Evolutionary conservation across 2,797 vertebrate species (phyloP), one percentile per base, ranked within the genome.

Genomic region (Forpus xanthops): DNA sequence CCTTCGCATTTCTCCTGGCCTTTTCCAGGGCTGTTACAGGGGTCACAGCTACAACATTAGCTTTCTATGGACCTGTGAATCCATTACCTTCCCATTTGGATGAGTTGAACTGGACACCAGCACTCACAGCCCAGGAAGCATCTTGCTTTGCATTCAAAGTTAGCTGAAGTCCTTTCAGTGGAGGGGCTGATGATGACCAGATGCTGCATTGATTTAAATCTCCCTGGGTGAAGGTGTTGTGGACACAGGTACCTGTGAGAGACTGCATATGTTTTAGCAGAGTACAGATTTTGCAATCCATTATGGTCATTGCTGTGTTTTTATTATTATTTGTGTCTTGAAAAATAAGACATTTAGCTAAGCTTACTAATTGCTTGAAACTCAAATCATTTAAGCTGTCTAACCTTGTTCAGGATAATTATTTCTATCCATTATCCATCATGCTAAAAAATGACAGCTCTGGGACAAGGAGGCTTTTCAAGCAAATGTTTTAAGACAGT

Each of bases 371-470:
- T 97, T 96, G 96, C 96, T 97, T 97, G 95, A 98, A 97, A 96
- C 96, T 94, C 96, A 96, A 97, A 98, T 97, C 94, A 97, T 97
- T 98, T 97, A 97, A 97, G 94, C 97, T 98, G 97, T 97, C 97
- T 97, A 97, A 94, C 87, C 96, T 97, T 95, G 96, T 98, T 97
- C 96, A 96, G 92, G 89, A 94, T 98, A 97, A 98, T 98, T 97
- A 98, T 98, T 98, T 98, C 97, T 97, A 97, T 97, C 97, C 94
- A 97, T 98, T 98, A 98, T 98, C 97, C 97, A 97, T 98, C 97
- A 97, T 94, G 91, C 92, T 98, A 97, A 97, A 95, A 98, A 97
- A 98, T 97, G 98, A 97, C 98, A 98, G 97, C 96, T 98, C 96
- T 96, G 96, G 97, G 97, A 97, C 97, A 97, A 95, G 93, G 96